Conservation (phyloP, 1,140 invertebrate genomes). For the Monomorium pharaonis region DNA sequence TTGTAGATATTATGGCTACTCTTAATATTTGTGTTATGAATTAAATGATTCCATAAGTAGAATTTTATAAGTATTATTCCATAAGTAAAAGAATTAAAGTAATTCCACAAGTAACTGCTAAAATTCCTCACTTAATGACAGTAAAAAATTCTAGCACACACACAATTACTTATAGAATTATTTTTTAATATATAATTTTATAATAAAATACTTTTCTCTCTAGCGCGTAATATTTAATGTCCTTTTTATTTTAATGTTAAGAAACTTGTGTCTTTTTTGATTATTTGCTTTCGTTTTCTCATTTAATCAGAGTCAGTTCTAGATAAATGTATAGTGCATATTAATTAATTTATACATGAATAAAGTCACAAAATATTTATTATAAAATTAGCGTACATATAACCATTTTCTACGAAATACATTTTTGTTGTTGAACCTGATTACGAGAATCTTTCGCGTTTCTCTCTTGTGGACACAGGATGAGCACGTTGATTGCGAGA, state of each 20-base stretch:
- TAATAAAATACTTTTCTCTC: too few species aligned
- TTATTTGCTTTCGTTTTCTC: neutral
- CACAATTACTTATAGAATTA: too few species aligned
- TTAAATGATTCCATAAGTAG: too few species aligned
- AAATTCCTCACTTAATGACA: too few species aligned
- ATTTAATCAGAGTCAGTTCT: neutral
- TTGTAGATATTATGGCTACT: too few species aligned
- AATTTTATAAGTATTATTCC: too few species aligned
- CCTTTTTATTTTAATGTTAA: neutral
- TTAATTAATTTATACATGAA: neutral
- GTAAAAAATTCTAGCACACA: too few species aligned
- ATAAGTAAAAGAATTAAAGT: too few species aligned
- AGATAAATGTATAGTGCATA: neutral
- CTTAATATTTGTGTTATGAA: too few species aligned
- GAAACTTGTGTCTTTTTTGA: neutral
- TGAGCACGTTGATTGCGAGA: slow-evolving; percentile 7
- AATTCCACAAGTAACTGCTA: too few species aligned
- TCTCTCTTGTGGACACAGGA: neutral
- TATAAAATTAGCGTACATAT: neutral
- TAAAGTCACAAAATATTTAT: neutral
- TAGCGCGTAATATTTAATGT: too few species aligned
- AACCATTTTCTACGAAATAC: neutral
- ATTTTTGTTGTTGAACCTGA: neutral
- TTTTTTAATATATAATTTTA: too few species aligned
- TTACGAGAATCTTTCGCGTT: neutral